Evolutionary conservation across 1,140 invertebrate genomes (phyloP), one percentile per base, ranked within the genome.

Genomic region (Drosophila sproati): DNA sequence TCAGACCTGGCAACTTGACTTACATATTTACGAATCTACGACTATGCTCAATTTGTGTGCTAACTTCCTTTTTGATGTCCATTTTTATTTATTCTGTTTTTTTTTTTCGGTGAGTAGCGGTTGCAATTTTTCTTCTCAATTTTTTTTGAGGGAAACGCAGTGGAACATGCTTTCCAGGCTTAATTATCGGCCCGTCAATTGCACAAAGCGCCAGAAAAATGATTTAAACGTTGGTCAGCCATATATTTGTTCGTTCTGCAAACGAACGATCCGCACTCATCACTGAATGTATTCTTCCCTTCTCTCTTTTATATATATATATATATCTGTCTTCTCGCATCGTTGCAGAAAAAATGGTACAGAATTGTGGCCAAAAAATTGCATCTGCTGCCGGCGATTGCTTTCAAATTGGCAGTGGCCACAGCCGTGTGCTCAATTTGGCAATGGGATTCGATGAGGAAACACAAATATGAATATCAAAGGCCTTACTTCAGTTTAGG

Each of bases 161-260:
- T 75, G 41, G 60, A 10, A 55, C 45, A 56, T 56, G 63, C 51
- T 70, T 37, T 61, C 47, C 77, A 39, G 77, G 70, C 77, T 82
- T 91, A 91, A 91, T 91, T 91, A 91, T 91, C 82, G 83, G 81
- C 88, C 80, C 83, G 89, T 91, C 89, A 91, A 91, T 88, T 91
- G 89, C 89, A 91, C 89, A 91, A 91, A 91, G 88, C 78, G 72
- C 72, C 72, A 70, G 74, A 76, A 82, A 87, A 87, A 88, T 83
- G 70, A 85, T 82, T 87, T 81, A 87, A 89, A 68, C 77, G 78
- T 67, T 88, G 80, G 76, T 74, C 79, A 82, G 83, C 76, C 83
- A 87, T 88, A 87, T 88, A 88, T 87, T 87, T 83, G 88, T 88
- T 87, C 88, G 77, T 69, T 74, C 57, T 60, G 64, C 66, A 68